Conservation (phyloP, 2,113 vertebrate species). For the Dasyurus viverrinus region DNA sequence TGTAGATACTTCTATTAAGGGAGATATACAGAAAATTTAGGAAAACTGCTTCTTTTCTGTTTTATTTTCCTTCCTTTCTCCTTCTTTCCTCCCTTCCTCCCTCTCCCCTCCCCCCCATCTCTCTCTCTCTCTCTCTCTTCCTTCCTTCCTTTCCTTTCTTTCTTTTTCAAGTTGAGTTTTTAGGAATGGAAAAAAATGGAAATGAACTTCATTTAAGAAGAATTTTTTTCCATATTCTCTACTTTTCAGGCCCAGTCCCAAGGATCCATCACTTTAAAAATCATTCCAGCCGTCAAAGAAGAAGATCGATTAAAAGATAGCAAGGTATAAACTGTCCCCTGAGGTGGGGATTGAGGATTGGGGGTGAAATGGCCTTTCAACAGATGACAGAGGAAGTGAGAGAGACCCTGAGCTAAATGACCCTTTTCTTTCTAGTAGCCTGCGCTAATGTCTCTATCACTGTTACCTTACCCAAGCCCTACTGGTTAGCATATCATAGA, state of each 20-base stretch:
- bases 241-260: constrained; percentile 92
- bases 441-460: background rate
- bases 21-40: too few relatives aligned
- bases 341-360: background rate
- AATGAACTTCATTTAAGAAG: background rate
- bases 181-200: background rate
- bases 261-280: constrained; percentile 96
- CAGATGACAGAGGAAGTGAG: constrained; percentile 26
- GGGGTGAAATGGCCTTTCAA: constrained; percentile 41
- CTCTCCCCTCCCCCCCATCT: too few relatives aligned
- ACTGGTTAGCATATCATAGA: background rate
- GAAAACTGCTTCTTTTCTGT: too few relatives aligned
- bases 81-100: too few relatives aligned
- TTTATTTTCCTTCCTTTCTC: too few relatives aligned
- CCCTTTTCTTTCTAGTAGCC: background rate
- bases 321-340: constrained; percentile 85
- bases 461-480: background rate
- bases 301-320: constrained; percentile 93
- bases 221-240: background rate
- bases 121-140: accelerated
- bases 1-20: too few relatives aligned
- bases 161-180: constrained; percentile 1
- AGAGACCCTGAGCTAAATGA: background rate
- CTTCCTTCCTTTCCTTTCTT: background rate
- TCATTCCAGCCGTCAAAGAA: constrained; percentile 94